phyloP scores from a whole-genome alignment of 2,888 invertebrate species.

The Eristalis pertinax region DNA sequence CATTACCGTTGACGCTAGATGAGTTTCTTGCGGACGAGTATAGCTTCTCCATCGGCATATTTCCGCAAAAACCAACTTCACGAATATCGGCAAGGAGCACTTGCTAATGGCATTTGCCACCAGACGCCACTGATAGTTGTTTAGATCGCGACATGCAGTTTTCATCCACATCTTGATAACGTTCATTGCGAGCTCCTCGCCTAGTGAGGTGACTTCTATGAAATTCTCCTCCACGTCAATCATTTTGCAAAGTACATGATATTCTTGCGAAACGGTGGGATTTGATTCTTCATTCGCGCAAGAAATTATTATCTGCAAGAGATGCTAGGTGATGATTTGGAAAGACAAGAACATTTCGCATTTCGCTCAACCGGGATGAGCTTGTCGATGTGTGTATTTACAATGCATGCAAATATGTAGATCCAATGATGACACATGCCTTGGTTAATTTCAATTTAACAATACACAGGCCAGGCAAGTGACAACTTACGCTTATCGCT shows the following conservation, averaged over 20 bases:
- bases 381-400: slow-evolving; percentile 36
- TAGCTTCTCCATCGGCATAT: slow-evolving; percentile 98
- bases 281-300: slow-evolving; percentile 94
- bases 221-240: slow-evolving; percentile 94
- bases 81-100: slow-evolving; percentile 97
- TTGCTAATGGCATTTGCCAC: slow-evolving; percentile 96
- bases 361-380: slow-evolving; percentile 1
- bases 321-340: slow-evolving; percentile 7
- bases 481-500: slow-evolving; percentile 58
- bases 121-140: slow-evolving; percentile 96
- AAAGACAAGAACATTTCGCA: not conserved
- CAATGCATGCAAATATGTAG: slow-evolving; percentile 34
- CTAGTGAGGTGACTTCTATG: slow-evolving; percentile 93
- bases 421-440: slow-evolving; percentile 22
- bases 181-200: slow-evolving; percentile 96
- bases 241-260: slow-evolving; percentile 92
- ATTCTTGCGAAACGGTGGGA: slow-evolving; percentile 93
- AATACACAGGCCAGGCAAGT: slow-evolving; percentile 64
- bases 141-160: slow-evolving; percentile 92
- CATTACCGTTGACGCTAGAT: slow-evolving; percentile 96
- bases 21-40: slow-evolving; percentile 95
- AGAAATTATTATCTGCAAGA: slow-evolving; percentile 91
- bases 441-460: slow-evolving; percentile 40
- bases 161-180: slow-evolving; percentile 96
- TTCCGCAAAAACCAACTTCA: slow-evolving; percentile 98